Percentiles rank a stretch among this genome's conserved stretches.
phyloP scores from a whole-genome alignment of 2,113 vertebrate species.

The Strigops habroptila region DNA sequence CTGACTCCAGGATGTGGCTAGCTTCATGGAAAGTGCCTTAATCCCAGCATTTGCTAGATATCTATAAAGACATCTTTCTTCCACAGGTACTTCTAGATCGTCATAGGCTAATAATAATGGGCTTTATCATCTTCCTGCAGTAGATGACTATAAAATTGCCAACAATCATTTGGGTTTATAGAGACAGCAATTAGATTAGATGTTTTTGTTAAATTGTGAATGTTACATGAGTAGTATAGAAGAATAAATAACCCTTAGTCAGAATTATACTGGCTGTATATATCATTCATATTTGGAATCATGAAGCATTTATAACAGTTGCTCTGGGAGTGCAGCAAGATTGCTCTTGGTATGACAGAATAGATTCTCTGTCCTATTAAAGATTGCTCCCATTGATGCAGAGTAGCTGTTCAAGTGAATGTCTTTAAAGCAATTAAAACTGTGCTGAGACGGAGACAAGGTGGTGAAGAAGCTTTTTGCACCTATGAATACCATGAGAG shows the following conservation, averaged over 20 bases:
- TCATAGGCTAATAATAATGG: background rate
- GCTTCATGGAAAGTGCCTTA: background rate
- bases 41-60: background rate
- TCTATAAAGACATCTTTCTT: background rate
- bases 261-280: background rate
- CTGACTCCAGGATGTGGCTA: background rate
- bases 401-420: background rate
- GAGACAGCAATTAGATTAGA: background rate
- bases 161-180: background rate
- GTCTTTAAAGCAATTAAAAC: background rate
- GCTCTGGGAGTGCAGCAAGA: background rate
- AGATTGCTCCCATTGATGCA: background rate
- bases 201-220: background rate
- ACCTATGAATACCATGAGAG: background rate
- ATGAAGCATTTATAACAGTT: background rate
- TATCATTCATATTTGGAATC: background rate
- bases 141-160: conserved; percentile 8
- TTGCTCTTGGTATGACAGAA: background rate
- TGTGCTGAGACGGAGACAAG: background rate
- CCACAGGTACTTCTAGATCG: background rate
- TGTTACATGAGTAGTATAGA: background rate
- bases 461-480: background rate
- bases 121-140: background rate
- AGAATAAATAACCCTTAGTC: background rate
- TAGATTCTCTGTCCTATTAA: background rate